Conservation (phyloP, 92 coral and sea anemone genomes). For the Meandrina meandrites region DNA sequence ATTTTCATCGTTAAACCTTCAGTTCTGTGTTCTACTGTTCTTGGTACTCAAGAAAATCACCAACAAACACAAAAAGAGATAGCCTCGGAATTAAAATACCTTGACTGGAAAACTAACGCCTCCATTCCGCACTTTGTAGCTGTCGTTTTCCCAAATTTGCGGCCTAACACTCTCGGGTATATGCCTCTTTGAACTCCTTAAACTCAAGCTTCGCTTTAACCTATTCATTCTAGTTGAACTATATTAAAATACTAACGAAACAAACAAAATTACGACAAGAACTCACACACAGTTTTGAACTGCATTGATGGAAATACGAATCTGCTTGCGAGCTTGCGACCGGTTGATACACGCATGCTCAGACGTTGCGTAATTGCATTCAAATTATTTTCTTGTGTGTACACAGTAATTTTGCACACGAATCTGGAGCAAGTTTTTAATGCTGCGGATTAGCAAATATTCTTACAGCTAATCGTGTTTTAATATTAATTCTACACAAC, state of each 20-base stretch:
- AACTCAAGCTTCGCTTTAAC: conserved; percentile 88
- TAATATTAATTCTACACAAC: neutral
- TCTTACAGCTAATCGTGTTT: neutral
- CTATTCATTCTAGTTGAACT: conserved; percentile 71
- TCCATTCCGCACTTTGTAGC: conserved; percentile 98
- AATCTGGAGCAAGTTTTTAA: neutral
- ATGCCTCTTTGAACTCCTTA: conserved; percentile 90
- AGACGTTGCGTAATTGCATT: conserved; percentile 37
- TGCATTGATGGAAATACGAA: conserved; percentile 28
- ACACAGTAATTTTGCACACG: neutral
- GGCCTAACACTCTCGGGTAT: conserved; percentile 98
- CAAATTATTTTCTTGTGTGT: neutral
- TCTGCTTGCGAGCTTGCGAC: conserved; percentile 22
- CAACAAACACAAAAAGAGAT: neutral
- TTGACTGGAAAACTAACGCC: conserved; percentile 98
- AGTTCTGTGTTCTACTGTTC: neutral
- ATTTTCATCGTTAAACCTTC: neutral
- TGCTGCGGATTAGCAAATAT: neutral
- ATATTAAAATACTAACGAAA: conserved; percentile 23
- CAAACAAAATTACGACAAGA: conserved; percentile 19
- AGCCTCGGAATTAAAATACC: conserved; percentile 45
- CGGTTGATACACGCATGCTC: conserved; percentile 42
- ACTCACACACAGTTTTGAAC: neutral
- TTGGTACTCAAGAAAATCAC: neutral
- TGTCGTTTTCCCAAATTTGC: conserved; percentile 98